phyloP scores from a whole-genome alignment of 2,113 vertebrate genomes.

The Electrona antarctica region DNA sequence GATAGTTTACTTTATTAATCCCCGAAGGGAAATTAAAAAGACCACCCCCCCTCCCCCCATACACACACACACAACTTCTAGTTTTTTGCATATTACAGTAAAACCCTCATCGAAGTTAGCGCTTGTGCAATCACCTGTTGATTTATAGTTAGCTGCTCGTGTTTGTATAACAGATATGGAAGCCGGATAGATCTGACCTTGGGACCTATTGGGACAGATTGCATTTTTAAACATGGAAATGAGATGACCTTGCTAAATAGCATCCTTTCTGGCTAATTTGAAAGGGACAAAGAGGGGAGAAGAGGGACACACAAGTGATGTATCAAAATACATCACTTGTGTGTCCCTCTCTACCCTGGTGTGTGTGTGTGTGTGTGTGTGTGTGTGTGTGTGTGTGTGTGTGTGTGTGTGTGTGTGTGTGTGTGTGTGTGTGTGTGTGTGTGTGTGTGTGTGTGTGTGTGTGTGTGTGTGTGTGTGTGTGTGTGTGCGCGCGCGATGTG shows the following conservation, averaged over 20 bases:
- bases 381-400: too few relatives aligned
- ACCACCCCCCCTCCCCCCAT: not conserved
- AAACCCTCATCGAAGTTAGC: not conserved
- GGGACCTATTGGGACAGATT: not conserved
- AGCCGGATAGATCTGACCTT: not conserved
- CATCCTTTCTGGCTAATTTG: conserved; percentile 31
- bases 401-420: too few relatives aligned
- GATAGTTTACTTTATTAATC: too few relatives aligned
- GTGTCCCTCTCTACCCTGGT: too few relatives aligned
- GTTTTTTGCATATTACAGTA: not conserved
- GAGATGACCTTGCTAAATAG: conserved; percentile 24
- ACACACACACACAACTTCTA: not conserved
- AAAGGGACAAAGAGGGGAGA: conserved; percentile 11
- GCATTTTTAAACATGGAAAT: conserved; percentile 6
- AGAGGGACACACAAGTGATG: conserved; percentile 8
- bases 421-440: too few relatives aligned
- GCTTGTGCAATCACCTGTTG: conserved; percentile 46
- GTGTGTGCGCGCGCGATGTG: too few relatives aligned
- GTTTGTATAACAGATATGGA: not conserved
- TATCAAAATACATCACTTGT: too few relatives aligned
- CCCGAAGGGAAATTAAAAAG: too few relatives aligned
- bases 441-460: too few relatives aligned
- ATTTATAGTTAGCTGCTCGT: conserved; percentile 27
- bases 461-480: not conserved
- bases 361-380: not conserved